Conservation (phyloP, 2,888 invertebrate species). For the Nomada goodeniana region DNA sequence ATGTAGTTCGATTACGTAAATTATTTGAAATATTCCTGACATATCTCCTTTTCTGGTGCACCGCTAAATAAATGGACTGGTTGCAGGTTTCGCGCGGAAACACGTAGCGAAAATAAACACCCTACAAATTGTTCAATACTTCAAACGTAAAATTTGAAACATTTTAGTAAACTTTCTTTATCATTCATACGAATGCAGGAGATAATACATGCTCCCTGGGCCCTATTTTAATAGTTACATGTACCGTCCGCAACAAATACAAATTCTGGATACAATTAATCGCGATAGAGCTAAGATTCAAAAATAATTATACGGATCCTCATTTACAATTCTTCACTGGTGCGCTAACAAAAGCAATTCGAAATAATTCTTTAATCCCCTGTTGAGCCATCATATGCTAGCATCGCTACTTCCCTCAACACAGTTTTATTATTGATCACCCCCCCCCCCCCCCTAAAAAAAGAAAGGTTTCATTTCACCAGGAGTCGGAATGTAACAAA, state of each 20-base stretch:
- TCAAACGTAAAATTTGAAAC: constrained; percentile 10
- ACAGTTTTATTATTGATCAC: constrained; percentile 47
- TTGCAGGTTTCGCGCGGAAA: not conserved
- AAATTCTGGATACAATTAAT: too few species aligned
- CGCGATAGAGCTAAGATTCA: too few species aligned
- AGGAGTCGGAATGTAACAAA: too few species aligned
- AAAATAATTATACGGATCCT: not conserved
- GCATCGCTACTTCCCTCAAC: not conserved
- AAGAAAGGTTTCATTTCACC: too few species aligned
- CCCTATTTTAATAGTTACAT: too few species aligned
- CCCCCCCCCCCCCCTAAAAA: too few species aligned
- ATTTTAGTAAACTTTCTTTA: not conserved
- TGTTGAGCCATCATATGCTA: constrained; percentile 52
- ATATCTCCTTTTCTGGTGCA: not conserved
- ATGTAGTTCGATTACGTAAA: too few species aligned
- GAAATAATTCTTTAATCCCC: constrained; percentile 63
- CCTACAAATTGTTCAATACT: constrained; percentile 29
- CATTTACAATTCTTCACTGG: not conserved
- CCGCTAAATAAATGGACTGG: constrained; percentile 4
- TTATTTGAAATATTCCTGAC: too few species aligned
- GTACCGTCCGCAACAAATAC: too few species aligned
- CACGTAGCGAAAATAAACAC: constrained; percentile 41
- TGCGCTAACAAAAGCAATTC: not conserved
- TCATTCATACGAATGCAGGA: not conserved
- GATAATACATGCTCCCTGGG: not conserved